These are phyloP conservation scores for Archips xylosteana DNA, from an alignment of 2,888 invertebrate species.

Conservation along the genomic window DNA sequence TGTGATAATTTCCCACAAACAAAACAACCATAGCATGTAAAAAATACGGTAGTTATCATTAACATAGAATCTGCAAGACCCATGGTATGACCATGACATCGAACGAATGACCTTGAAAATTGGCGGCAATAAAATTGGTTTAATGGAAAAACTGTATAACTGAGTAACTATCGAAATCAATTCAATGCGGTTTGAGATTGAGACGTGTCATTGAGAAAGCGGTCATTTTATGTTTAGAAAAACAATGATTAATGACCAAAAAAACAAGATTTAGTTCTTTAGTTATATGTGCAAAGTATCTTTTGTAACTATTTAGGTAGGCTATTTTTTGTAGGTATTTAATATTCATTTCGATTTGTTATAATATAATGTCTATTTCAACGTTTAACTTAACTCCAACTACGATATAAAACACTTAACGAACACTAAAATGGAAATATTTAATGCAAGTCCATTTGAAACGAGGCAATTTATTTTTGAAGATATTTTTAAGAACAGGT, in stretches of 20 bases:
- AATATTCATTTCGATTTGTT: too few species aligned
- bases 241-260: not conserved
- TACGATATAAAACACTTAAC: not conserved
- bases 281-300: too few species aligned
- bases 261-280: not conserved
- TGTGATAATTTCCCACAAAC: not conserved
- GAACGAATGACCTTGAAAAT: constrained; percentile 20
- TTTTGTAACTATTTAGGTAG: too few species aligned
- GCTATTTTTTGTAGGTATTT: too few species aligned
- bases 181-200: not conserved
- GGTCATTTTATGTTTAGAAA: not conserved
- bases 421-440: not conserved
- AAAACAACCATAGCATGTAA: not conserved
- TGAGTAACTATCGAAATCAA: not conserved
- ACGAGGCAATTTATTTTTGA: not conserved
- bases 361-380: not conserved
- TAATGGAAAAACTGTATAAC: constrained; percentile 15
- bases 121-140: constrained; percentile 16
- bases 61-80: too few species aligned
- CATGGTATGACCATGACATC: not conserved
- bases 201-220: not conserved
- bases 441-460: not conserved
- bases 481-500: not conserved
- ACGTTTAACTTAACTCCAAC: not conserved
- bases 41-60: not conserved